Conservation (phyloP, 2,113 vertebrate genomes). For the Neoarius graeffei region DNA sequence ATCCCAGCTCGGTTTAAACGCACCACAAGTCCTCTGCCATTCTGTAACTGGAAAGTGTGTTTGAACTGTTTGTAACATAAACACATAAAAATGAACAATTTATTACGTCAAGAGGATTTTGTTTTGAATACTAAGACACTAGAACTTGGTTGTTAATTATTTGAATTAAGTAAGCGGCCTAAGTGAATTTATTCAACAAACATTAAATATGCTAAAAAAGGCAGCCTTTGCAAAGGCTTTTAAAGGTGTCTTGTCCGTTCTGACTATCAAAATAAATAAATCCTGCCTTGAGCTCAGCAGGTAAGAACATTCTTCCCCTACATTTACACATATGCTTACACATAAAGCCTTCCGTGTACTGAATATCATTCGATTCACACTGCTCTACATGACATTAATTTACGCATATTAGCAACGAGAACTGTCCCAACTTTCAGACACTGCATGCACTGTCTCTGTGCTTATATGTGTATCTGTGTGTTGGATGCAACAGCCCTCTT, state of each 20-base stretch:
- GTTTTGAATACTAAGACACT: neutral
- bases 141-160: neutral
- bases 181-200: neutral
- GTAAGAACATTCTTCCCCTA: neutral
- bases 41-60: neutral
- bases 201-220: neutral
- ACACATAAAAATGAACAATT: neutral
- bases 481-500: constrained; percentile 44
- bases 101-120: neutral
- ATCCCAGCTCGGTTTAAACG: neutral
- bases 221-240: neutral
- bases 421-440: constrained; percentile 28
- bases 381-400: neutral
- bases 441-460: constrained; percentile 29
- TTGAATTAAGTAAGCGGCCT: neutral
- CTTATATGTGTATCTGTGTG: constrained; percentile 17
- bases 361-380: neutral
- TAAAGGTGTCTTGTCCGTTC: neutral
- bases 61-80: neutral
- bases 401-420: neutral
- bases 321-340: neutral
- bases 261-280: neutral
- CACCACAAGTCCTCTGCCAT: neutral
- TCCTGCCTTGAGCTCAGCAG: neutral
- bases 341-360: neutral